Evolutionary conservation across 2,113 vertebrate species (phyloP).

Genomic region (Cettia cetti): DNA sequence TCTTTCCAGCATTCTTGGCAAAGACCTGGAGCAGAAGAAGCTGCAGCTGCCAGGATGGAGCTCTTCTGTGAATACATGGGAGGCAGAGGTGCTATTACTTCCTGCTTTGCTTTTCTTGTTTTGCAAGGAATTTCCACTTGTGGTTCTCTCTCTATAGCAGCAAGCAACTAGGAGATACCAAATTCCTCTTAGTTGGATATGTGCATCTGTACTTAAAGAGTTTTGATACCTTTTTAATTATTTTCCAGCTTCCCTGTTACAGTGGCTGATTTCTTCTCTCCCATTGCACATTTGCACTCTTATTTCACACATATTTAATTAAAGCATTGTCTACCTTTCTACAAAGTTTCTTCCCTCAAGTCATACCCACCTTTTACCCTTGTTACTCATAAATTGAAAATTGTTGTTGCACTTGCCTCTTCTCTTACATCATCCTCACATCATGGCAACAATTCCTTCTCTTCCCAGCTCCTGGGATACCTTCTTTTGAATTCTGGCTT

Average conservation of each 20-base stretch:
- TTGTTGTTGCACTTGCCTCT: not conserved
- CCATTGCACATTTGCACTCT: not conserved
- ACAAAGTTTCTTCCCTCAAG: not conserved
- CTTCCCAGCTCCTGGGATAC: not conserved
- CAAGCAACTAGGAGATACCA: not conserved
- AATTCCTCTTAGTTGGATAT: not conserved
- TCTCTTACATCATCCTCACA: not conserved
- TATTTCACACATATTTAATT: not conserved
- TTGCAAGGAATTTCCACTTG: not conserved
- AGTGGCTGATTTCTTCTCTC: not conserved
- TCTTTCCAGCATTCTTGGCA: conserved; percentile 17
- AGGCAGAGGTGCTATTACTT: not conserved
- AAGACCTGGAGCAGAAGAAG: not conserved
- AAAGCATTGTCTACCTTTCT: not conserved
- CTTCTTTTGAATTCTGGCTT: not conserved
- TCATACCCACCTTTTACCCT: not conserved
- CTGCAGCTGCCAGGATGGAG: not conserved
- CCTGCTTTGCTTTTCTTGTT: not conserved
- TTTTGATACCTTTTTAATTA: conserved; percentile 2
- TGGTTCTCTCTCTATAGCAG: not conserved
- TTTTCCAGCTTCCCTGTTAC: not conserved
- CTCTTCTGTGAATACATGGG: not conserved
- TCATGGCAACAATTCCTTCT: not conserved
- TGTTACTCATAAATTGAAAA: not conserved
- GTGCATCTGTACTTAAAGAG: not conserved